Evolutionary conservation across 1,140 invertebrate species (phyloP).

Genomic region (Meloidogyne floridensis): DNA sequence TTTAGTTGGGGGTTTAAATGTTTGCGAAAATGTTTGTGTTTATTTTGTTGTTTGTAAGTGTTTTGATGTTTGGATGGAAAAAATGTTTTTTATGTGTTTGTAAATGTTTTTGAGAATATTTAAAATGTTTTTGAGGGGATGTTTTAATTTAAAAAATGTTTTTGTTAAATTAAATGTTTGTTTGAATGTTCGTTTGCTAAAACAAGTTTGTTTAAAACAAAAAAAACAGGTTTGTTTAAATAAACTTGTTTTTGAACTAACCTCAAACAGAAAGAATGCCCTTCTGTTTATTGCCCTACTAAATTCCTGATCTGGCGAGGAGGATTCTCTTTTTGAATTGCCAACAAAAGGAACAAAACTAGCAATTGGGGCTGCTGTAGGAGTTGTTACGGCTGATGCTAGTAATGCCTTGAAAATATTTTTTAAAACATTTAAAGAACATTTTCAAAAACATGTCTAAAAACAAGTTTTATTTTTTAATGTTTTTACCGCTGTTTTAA

Average conservation of each 20-base stretch:
- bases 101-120: background rate
- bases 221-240: background rate
- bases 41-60: background rate
- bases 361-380: conserved; percentile 24
- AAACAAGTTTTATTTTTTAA: background rate
- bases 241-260: background rate
- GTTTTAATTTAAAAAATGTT: no score
- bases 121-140: background rate
- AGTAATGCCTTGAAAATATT: conserved; percentile 4
- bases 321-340: background rate
- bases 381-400: conserved; percentile 11
- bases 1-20: background rate
- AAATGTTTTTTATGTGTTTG: background rate
- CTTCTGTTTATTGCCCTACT: background rate
- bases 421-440: background rate
- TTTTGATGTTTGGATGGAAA: background rate
- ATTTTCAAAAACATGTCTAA: no score
- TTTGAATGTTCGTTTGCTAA: background rate
- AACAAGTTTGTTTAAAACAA: background rate
- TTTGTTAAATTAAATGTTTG: no score
- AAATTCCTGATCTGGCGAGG: background rate
- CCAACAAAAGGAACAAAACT: conserved; percentile 17
- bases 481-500: conserved; percentile 19
- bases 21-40: background rate
- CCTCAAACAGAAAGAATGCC: conserved; percentile 15